These are phyloP conservation scores for Oryzias sinensis DNA, from an alignment of 2,797 vertebrate species.

Conservation along the genomic window DNA sequence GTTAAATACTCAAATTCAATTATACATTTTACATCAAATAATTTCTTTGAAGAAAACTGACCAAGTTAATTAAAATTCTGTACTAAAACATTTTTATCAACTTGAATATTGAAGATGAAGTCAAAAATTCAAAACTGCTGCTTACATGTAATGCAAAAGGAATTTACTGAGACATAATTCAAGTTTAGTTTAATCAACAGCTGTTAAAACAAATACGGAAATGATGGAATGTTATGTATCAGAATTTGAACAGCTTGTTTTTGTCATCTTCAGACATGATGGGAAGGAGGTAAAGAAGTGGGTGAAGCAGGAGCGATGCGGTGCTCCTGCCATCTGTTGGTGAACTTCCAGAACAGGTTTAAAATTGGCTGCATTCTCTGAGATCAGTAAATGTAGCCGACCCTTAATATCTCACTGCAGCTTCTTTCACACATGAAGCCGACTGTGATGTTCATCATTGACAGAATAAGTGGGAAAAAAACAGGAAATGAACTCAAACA, in stretches of 20 bases:
- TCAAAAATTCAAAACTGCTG: too few species aligned
- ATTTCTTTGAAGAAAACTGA: too few species aligned
- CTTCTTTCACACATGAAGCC: neutral
- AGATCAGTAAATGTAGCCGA: neutral
- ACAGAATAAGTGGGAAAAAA: neutral
- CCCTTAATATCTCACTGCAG: neutral
- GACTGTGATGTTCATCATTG: neutral
- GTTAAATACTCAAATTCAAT: too few species aligned
- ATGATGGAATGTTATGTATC: neutral
- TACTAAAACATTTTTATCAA: too few species aligned
- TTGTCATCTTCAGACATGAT: slow-evolving; percentile 6
- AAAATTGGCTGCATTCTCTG: neutral
- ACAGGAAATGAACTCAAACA: slow-evolving; percentile 9
- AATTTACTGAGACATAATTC: too few species aligned
- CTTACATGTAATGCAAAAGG: too few species aligned
- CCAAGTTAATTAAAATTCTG: too few species aligned
- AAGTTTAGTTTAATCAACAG: too few species aligned
- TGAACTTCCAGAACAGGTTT: slow-evolving; percentile 1
- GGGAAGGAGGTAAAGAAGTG: slow-evolving; percentile 11
- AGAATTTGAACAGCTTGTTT: slow-evolving; percentile 27
- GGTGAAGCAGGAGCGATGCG: slow-evolving; percentile 8
- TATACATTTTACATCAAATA: too few species aligned
- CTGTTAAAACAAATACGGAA: too few species aligned
- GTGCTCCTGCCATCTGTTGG: slow-evolving; percentile 75
- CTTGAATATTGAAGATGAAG: too few species aligned